Evolutionary conservation across 2,797 vertebrate species (phyloP).

Genomic region (Xerus rutilus): DNA sequence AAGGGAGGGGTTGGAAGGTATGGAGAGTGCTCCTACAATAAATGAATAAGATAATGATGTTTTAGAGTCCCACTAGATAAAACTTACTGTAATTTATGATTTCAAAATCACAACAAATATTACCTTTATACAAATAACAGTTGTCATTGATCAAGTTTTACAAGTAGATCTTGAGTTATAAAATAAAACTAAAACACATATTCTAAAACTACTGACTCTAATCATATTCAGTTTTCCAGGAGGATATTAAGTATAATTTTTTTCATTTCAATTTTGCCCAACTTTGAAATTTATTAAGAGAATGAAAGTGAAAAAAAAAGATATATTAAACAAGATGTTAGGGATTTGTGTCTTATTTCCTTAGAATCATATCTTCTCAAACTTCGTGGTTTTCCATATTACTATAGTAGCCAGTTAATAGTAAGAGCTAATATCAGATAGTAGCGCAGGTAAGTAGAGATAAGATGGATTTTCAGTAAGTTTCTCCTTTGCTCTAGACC

Average conservation of each 20-base stretch:
- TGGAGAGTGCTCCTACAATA: neutral
- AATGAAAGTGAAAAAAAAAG: neutral
- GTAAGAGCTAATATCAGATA: neutral
- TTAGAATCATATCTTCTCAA: neutral
- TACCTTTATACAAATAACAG: neutral
- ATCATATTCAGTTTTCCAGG: neutral
- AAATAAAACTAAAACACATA: neutral
- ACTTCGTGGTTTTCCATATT: neutral
- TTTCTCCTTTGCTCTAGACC: neutral
- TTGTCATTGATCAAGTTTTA: neutral
- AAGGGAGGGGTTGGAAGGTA: no score
- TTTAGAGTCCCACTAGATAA: neutral
- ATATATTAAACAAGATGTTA: neutral
- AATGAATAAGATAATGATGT: neutral
- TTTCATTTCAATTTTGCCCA: neutral
- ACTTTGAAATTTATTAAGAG: neutral
- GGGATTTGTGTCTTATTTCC: neutral
- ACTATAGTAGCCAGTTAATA: neutral
- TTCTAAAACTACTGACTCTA: neutral
- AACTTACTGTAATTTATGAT: neutral
- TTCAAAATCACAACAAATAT: neutral
- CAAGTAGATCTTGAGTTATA: neutral
- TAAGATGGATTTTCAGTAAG: neutral
- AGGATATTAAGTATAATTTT: neutral
- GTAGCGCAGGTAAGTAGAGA: neutral